These are phyloP conservation scores for Leptinotarsa lineolata DNA, from an alignment of 1,140 invertebrate genomes.

Conservation along the genomic window DNA sequence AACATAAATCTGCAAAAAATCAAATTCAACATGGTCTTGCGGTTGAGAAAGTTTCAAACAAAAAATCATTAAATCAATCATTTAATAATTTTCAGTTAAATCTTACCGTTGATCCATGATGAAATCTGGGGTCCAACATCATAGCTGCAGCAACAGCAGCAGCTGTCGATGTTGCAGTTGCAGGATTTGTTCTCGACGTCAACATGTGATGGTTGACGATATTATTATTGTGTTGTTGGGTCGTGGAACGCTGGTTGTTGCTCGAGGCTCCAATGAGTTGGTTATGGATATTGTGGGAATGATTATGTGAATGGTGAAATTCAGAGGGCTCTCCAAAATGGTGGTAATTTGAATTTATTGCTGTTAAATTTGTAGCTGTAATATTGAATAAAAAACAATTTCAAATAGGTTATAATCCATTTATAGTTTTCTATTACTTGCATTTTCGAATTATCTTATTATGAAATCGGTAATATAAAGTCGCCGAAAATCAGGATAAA, in stretches of 20 bases:
- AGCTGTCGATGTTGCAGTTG: slow-evolving; percentile 53
- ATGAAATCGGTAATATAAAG: too few species aligned
- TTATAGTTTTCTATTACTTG: too few species aligned
- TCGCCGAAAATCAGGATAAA: too few species aligned
- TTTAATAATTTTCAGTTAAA: background rate
- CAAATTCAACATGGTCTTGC: background rate
- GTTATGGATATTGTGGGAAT: background rate
- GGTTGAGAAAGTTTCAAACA: background rate
- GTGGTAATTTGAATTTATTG: slow-evolving; percentile 51
- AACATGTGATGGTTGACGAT: slow-evolving; percentile 51
- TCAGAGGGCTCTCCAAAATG: slow-evolving; percentile 40
- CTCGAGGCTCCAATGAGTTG: slow-evolving; percentile 12
- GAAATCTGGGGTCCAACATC: slow-evolving; percentile 56
- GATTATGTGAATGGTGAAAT: background rate
- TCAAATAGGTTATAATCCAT: too few species aligned
- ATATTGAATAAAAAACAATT: slow-evolving; percentile 1
- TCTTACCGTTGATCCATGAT: slow-evolving; percentile 53
- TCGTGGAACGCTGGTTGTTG: slow-evolving; percentile 46
- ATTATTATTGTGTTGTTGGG: slow-evolving; percentile 48
- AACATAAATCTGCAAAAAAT: background rate
- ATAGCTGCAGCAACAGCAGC: slow-evolving; percentile 55
- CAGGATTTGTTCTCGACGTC: slow-evolving; percentile 49
- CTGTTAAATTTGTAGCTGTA: slow-evolving; percentile 44
- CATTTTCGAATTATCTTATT: too few species aligned
- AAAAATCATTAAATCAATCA: background rate